A percentile compares a stretch with the other conserved stretches of the same genome.
These are phyloP conservation scores for Mesaphorura yosii DNA, from an alignment of 1,140 invertebrate genomes.

Conservation along the genomic window DNA sequence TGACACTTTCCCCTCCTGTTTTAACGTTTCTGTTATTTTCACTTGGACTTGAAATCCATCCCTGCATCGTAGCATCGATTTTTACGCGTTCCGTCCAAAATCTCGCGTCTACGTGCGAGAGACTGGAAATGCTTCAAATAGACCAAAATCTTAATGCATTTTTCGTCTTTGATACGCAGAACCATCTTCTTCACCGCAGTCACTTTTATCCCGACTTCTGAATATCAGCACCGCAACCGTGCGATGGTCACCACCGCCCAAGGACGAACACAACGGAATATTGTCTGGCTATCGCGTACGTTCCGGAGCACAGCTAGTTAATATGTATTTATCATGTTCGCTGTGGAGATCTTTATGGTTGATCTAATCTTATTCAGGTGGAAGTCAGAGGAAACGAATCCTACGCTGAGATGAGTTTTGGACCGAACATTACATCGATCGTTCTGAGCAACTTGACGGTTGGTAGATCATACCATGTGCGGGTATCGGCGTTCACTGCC, in stretches of 20 bases:
- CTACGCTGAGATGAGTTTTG: conserved; percentile 58
- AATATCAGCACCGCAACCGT: conserved; percentile 66
- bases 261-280: conserved; percentile 65
- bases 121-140: no score
- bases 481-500: conserved; percentile 59
- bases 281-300: conserved; percentile 68
- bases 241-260: conserved; percentile 65
- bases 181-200: conserved; percentile 66
- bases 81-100: no score
- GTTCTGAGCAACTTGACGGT: conserved; percentile 60
- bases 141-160: no score
- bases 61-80: no score
- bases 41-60: no score
- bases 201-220: conserved; percentile 66
- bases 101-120: no score
- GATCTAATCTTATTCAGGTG: conserved; percentile 49
- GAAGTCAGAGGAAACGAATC: conserved; percentile 52
- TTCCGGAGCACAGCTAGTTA: no score
- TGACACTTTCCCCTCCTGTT: not conserved
- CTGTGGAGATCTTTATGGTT: no score
- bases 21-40: no score
- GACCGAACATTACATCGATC: conserved; percentile 58
- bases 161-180: conserved; percentile 46
- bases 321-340: no score
- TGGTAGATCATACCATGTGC: conserved; percentile 56